Evolutionary conservation across 2,113 vertebrate species (phyloP).

Genomic region (Anthoscopus minutus): DNA sequence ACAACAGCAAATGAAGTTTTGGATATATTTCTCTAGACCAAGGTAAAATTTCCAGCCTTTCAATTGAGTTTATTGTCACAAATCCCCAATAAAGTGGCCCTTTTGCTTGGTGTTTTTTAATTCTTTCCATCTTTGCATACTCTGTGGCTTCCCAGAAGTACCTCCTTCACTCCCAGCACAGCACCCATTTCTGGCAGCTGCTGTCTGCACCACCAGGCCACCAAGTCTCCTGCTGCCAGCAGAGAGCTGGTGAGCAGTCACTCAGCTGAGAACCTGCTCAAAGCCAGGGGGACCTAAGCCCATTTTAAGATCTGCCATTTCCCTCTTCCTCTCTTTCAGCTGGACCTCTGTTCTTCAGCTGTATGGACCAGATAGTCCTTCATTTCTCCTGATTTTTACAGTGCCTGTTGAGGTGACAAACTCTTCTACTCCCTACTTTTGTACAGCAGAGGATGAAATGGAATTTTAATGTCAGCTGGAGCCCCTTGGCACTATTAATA

Average conservation of each 20-base stretch:
- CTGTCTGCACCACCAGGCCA: neutral
- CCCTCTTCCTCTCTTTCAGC: neutral
- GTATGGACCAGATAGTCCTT: neutral
- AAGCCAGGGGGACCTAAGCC: neutral
- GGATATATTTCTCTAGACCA: neutral
- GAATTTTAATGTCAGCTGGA: slow-evolving; percentile 9
- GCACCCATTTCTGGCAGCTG: neutral
- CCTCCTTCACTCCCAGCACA: neutral
- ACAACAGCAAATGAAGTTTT: neutral
- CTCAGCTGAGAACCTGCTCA: neutral
- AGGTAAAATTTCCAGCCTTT: neutral
- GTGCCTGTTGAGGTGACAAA: neutral
- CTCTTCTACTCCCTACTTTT: neutral
- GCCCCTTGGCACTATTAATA: slow-evolving; percentile 12
- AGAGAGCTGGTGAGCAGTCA: neutral
- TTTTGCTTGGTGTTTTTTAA: neutral
- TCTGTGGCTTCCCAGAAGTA: neutral
- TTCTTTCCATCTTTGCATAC: neutral
- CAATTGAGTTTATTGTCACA: neutral
- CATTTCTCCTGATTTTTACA: neutral
- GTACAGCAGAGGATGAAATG: neutral
- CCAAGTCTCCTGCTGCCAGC: neutral
- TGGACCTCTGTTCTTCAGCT: neutral
- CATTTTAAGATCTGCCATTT: neutral
- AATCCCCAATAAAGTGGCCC: neutral